Conservation (phyloP, 2,888 invertebrate species). For the Byasa hedistus region DNA sequence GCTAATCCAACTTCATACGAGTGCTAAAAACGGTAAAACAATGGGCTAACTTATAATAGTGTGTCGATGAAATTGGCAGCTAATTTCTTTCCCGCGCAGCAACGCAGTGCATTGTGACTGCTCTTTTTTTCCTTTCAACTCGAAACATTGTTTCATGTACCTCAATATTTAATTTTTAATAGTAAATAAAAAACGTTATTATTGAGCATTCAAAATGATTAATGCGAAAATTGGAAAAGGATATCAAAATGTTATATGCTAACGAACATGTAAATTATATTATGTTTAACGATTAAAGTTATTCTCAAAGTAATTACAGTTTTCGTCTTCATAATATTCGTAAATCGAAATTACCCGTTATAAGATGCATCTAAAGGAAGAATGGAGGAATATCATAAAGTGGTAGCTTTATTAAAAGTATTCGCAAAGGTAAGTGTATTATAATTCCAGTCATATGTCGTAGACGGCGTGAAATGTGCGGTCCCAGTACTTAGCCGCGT, state of each 20-base stretch:
- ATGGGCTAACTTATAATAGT: slow-evolving; percentile 75
- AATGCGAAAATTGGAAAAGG: background rate
- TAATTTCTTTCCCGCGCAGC: slow-evolving; percentile 68
- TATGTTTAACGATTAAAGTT: background rate
- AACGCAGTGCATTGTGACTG: slow-evolving; percentile 58
- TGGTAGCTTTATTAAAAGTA: slow-evolving; percentile 40
- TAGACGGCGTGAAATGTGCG: slow-evolving; percentile 42
- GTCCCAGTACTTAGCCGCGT: slow-evolving; percentile 63
- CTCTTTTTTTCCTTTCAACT: slow-evolving; percentile 56
- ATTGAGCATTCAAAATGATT: slow-evolving; percentile 1
- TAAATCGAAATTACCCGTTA: background rate
- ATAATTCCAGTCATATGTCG: slow-evolving; percentile 41
- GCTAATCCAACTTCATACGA: slow-evolving; percentile 57
- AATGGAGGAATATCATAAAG: slow-evolving; percentile 52
- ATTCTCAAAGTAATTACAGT: background rate
- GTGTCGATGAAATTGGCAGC: slow-evolving; percentile 76
- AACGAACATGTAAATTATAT: no score
- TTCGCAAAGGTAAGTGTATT: slow-evolving; percentile 45
- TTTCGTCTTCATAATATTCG: background rate
- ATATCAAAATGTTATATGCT: no score
- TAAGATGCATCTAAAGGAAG: slow-evolving; percentile 18
- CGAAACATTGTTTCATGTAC: slow-evolving; percentile 32
- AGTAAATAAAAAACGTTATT: slow-evolving; percentile 30
- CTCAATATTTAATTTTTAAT: slow-evolving; percentile 11
- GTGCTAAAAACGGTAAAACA: slow-evolving; percentile 74